phyloP scores from a whole-genome alignment of 2,797 vertebrate species.

The Gephyroberyx darwinii region DNA sequence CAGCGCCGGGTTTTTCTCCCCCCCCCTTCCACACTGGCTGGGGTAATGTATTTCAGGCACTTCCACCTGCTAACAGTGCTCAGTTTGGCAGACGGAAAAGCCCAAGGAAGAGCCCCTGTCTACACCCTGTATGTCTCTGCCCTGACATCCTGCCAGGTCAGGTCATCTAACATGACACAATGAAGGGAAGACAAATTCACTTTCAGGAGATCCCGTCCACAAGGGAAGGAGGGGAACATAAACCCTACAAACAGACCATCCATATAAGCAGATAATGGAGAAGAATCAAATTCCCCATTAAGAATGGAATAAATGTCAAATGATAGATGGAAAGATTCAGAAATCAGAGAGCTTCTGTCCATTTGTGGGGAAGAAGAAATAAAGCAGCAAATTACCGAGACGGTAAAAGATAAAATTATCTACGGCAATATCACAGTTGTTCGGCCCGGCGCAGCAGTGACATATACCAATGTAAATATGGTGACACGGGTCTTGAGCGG shows the following conservation, averaged over 20 bases:
- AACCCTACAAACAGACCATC: neutral
- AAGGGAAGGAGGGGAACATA: neutral
- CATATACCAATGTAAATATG: no score
- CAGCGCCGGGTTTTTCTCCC: conserved; percentile 47
- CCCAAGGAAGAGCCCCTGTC: conserved; percentile 64
- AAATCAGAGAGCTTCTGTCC: no score
- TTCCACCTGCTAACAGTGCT: conserved; percentile 79
- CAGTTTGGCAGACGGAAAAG: conserved; percentile 69
- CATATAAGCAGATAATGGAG: neutral
- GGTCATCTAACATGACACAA: conserved; percentile 36
- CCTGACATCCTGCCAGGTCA: conserved; percentile 36
- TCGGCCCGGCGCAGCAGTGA: no score
- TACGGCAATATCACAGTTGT: no score
- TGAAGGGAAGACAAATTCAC: conserved; percentile 19
- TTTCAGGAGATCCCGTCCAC: neutral
- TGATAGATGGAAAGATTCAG: no score
- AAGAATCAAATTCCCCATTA: neutral
- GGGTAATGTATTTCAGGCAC: conserved; percentile 77
- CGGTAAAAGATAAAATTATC: no score
- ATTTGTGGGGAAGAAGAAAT: no score
- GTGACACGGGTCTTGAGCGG: no score
- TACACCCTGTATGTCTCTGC: conserved; percentile 56
- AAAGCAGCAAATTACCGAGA: no score
- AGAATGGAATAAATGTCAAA: neutral
- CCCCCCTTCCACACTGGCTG: conserved; percentile 44